phyloP scores from a whole-genome alignment of 2,797 vertebrate species.

The Enteromius unitaeniatus region DNA sequence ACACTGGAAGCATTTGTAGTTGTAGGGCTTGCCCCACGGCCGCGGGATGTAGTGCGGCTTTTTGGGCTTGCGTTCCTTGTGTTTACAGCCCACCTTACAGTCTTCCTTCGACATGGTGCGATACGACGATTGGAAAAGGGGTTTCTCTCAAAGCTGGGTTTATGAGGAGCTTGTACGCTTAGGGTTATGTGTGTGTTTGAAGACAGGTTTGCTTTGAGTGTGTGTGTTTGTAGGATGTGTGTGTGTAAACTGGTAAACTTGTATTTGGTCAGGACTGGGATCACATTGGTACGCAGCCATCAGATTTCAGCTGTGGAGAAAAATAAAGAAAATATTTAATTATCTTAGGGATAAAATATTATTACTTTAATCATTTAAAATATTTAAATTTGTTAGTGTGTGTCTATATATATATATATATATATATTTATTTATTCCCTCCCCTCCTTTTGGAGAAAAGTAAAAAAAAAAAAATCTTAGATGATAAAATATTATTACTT shows the following conservation, averaged over 20 bases:
- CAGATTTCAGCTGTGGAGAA: constrained; percentile 36
- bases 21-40: constrained; percentile 98
- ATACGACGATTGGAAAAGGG: neutral
- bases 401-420: too few relatives aligned
- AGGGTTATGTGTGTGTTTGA: constrained; percentile 61
- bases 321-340: neutral
- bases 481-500: too few relatives aligned
- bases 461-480: too few relatives aligned
- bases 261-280: constrained; percentile 49
- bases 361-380: neutral
- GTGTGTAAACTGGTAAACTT: constrained; percentile 61
- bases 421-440: too few relatives aligned
- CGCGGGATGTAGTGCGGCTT: constrained; percentile 97
- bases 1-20: constrained; percentile 99
- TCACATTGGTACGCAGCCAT: constrained; percentile 13
- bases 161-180: constrained; percentile 44
- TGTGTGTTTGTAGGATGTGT: constrained; percentile 60
- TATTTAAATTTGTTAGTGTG: neutral
- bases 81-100: constrained; percentile 88
- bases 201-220: constrained; percentile 25
- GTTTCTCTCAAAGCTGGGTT: neutral
- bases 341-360: neutral
- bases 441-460: too few relatives aligned
- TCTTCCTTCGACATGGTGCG: constrained; percentile 89
- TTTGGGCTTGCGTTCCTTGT: constrained; percentile 95